phyloP scores from a whole-genome alignment of 2,113 vertebrate genomes.

The Corvus hawaiiensis region DNA sequence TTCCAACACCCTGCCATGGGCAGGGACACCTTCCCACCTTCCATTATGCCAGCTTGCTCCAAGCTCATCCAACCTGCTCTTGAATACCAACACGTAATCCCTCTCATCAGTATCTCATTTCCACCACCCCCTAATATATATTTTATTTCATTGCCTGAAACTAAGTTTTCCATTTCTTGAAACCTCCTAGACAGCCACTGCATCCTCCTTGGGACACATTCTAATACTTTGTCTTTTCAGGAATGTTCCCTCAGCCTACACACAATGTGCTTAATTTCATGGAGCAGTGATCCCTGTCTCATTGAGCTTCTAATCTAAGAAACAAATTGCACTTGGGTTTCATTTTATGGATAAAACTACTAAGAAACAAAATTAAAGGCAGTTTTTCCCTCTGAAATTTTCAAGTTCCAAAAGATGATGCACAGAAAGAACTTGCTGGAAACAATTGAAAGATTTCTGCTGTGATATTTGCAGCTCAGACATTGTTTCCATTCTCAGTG shows the following conservation, averaged over 20 bases:
- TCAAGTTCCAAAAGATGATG: neutral
- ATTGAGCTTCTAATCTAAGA: slow-evolving; percentile 9
- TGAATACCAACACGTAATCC: neutral
- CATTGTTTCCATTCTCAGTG: neutral
- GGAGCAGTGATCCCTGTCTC: slow-evolving; percentile 29
- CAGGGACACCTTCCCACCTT: neutral
- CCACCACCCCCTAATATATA: neutral
- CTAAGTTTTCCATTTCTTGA: neutral
- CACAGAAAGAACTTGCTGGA: neutral
- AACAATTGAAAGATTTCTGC: neutral
- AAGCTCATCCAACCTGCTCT: neutral
- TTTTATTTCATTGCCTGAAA: neutral
- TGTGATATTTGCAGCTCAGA: neutral
- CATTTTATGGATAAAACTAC: neutral
- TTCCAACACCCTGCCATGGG: neutral
- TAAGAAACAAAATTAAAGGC: neutral
- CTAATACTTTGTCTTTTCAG: neutral
- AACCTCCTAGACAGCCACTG: neutral
- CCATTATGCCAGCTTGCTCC: neutral
- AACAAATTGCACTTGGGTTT: neutral
- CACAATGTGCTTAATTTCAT: neutral
- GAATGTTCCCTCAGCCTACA: neutral
- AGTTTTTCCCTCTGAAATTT: neutral
- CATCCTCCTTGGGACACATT: neutral
- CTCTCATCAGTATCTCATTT: neutral